These are phyloP conservation scores for Daphoenositta chrysoptera DNA, from an alignment of 2,113 vertebrate genomes.

Conservation along the genomic window DNA sequence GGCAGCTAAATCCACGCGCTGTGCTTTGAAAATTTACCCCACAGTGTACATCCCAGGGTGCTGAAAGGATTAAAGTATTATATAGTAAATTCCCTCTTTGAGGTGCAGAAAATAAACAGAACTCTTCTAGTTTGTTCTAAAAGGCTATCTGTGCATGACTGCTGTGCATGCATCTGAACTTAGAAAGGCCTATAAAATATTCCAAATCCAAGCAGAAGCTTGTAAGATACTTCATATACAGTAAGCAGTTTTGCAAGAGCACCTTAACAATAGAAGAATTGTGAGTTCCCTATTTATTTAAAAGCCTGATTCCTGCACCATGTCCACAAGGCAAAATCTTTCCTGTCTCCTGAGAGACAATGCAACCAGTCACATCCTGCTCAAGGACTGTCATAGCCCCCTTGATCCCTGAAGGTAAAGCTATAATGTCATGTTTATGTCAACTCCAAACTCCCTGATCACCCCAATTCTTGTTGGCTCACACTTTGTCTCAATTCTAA, in stretches of 20 bases:
- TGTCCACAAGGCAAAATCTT: not conserved
- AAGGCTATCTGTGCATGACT: conserved; percentile 38
- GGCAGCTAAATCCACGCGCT: conserved; percentile 60
- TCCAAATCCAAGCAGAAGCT: not conserved
- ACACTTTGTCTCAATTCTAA: not conserved
- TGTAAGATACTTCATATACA: not conserved
- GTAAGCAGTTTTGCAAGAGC: not conserved
- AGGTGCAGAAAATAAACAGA: conserved; percentile 38
- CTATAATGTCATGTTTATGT: not conserved
- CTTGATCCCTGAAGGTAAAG: not conserved
- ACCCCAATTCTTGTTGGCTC: not conserved
- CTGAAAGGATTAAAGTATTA: conserved; percentile 74
- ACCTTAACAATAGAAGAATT: not conserved
- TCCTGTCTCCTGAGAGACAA: not conserved
- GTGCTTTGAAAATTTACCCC: conserved; percentile 72
- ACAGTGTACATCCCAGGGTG: conserved; percentile 68
- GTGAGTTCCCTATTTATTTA: not conserved
- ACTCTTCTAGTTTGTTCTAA: conserved; percentile 54
- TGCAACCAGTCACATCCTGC: not conserved
- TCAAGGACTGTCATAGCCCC: not conserved
- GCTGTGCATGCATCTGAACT: not conserved
- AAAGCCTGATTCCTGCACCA: not conserved
- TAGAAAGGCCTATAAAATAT: conserved; percentile 22
- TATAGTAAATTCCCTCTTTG: conserved; percentile 66
- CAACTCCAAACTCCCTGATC: not conserved